These are phyloP conservation scores for Grantiella picta DNA, from an alignment of 2,113 vertebrate genomes.

Conservation along the genomic window DNA sequence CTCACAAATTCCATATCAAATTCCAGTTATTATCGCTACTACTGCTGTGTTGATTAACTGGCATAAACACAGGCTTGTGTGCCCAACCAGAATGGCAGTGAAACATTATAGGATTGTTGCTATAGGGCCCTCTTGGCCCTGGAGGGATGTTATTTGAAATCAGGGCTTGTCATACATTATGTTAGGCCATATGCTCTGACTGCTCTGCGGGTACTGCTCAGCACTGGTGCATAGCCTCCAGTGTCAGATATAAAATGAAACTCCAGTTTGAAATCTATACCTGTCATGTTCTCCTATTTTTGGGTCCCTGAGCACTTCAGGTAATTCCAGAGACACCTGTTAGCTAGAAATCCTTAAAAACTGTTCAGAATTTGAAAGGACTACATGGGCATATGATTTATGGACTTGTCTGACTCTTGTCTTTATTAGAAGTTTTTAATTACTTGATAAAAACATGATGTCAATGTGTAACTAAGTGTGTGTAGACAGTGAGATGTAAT, in stretches of 20 bases:
- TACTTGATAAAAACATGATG: background rate
- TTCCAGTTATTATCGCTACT: background rate
- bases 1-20: background rate
- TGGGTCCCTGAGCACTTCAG: conserved; percentile 6
- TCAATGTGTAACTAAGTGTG: background rate
- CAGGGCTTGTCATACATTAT: conserved; percentile 4
- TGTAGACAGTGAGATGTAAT: background rate
- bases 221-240: background rate
- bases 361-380: background rate
- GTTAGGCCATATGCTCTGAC: conserved; percentile 29
- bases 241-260: conserved; percentile 14
- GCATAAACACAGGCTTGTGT: background rate
- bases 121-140: background rate
- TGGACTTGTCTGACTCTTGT: background rate
- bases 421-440: background rate
- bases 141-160: background rate
- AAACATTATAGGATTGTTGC: background rate
- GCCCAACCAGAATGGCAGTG: background rate
- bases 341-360: background rate
- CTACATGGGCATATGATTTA: background rate
- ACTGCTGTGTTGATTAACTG: background rate
- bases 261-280: conserved; percentile 6
- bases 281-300: conserved; percentile 3
- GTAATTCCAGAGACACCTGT: conserved; percentile 31
- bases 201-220: background rate